Base-by-base conservation (phyloP, 2,888 invertebrate species). In the Xanthorhoe designata region DNA sequence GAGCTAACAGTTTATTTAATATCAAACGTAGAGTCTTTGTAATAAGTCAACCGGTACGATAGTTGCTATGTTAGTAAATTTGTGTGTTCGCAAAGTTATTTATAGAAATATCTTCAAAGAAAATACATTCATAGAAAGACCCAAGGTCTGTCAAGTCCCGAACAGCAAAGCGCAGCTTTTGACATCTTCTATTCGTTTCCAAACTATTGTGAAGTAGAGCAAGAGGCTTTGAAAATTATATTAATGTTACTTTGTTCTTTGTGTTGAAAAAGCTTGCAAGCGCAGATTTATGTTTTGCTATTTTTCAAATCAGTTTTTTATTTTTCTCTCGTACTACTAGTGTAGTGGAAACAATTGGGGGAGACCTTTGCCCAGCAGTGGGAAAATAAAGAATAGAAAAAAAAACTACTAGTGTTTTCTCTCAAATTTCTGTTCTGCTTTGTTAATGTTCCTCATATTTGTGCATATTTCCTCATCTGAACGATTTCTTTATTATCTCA, bases 141-240 rank as follows among this genome's bases (percentile, higher is more conserved):
- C 42, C 55, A 55, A 51, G 49, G 42, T 38, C 32, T 53, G 64
- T 61, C 56, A 52, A 38, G 55, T 18, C 45, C 10, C 13, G 18
- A 51, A 42, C 56, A 61, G 52, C 49, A 53, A 61, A 65, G 55
- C 50, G 35, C 17, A 52, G 52, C 1, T 42, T 64, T 67, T 64
- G 63, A 61, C 51, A 47, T 63, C 52, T 38, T 49, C 56, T 38
- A 55, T 62, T 61, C 63, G 18, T 51, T 66, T 60, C 52, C 15
- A 35, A 62, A 38, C 61, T 61, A 49, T 61, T 61, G 61, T 64
- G 47, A 54, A 64, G 24, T 42, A 5, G 29, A 38, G 10, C 38
- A 2, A 7, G 38, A 57, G 17, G 56, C 2, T 49, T 57, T 35
- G 52, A 58, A 60, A 54, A 66, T 53, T 42, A 17, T 58, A n/a